A percentile compares a stretch with the other conserved stretches of the same genome.
Conservation (phyloP, 2,888 invertebrate species). For the Drosophila dives region DNA sequence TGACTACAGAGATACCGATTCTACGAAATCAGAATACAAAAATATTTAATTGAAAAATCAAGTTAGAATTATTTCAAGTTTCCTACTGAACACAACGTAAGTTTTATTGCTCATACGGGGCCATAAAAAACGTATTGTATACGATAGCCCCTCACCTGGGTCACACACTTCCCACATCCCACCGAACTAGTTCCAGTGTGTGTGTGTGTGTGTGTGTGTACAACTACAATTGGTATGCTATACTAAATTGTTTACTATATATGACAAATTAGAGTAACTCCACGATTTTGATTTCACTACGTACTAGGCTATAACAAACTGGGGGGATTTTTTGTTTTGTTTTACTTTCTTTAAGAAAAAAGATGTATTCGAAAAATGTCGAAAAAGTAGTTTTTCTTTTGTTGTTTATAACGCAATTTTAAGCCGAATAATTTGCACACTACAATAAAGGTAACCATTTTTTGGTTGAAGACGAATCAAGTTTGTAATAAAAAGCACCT, state of each 20-base stretch:
- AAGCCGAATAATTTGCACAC: constrained; percentile 47
- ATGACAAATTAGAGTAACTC: constrained; percentile 67
- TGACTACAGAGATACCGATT: constrained; percentile 35
- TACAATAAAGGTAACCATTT: constrained; percentile 19
- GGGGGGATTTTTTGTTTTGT: constrained; percentile 3
- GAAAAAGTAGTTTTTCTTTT: constrained; percentile 10
- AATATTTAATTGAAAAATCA: constrained; percentile 3
- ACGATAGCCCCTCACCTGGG: constrained; percentile 29
- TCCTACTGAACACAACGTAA: constrained; percentile 69
- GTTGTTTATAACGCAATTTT: constrained; percentile 22
- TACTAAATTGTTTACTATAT: constrained; percentile 22
- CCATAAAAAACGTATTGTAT: constrained; percentile 44
- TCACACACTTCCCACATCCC: neutral
- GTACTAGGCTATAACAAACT: constrained; percentile 53
- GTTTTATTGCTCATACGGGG: constrained; percentile 55
- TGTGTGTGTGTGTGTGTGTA: constrained; percentile 21
- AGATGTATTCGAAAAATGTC: constrained; percentile 42
- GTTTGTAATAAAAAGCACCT: constrained; percentile 52
- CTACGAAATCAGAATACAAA: constrained; percentile 15
- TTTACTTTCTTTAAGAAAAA: constrained; percentile 75
- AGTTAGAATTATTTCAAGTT: constrained; percentile 15
- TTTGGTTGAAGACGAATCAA: constrained; percentile 37
- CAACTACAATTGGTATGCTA: constrained; percentile 44
- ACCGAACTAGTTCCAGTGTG: constrained; percentile 47
- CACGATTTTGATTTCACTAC: constrained; percentile 54